Conservation (phyloP, 2,797 vertebrate genomes). For the Iguana delicatissima region DNA sequence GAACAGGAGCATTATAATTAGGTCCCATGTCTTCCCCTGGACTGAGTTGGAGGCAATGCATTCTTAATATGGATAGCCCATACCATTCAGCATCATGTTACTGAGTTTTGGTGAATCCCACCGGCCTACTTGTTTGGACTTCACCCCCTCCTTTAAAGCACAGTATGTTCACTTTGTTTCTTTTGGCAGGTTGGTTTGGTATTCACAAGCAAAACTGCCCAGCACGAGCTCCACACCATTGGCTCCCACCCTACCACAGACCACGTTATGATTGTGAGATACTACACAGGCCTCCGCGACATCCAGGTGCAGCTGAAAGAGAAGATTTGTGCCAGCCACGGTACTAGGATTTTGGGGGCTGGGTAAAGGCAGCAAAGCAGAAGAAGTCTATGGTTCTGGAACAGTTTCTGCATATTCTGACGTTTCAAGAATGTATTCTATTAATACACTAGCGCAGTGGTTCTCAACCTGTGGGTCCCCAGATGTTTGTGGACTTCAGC, state of each 20-base stretch:
- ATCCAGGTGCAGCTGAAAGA: conserved; percentile 1
- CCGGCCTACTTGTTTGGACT: neutral
- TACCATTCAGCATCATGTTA: neutral
- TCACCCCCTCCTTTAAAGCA: neutral
- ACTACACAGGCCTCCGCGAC: neutral
- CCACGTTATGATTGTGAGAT: neutral
- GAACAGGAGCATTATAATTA: neutral
- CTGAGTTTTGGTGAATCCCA: neutral
- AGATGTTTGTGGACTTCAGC: too few relatives aligned
- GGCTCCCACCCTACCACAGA: conserved; percentile 2
- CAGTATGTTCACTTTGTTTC: neutral
- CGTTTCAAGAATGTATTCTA: neutral
- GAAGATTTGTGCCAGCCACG: conserved; percentile 13
- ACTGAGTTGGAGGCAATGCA: neutral
- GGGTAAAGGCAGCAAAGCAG: neutral
- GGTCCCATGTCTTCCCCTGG: neutral
- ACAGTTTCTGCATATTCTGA: neutral
- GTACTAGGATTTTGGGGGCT: neutral
- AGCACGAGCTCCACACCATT: neutral
- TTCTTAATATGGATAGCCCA: neutral
- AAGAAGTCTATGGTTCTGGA: neutral
- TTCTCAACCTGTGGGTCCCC: too few relatives aligned
- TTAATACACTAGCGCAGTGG: neutral
- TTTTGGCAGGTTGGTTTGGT: neutral
- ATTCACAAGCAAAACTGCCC: neutral